Conservation (phyloP, 2,888 invertebrate genomes). For the Ennomos quercinarius region DNA sequence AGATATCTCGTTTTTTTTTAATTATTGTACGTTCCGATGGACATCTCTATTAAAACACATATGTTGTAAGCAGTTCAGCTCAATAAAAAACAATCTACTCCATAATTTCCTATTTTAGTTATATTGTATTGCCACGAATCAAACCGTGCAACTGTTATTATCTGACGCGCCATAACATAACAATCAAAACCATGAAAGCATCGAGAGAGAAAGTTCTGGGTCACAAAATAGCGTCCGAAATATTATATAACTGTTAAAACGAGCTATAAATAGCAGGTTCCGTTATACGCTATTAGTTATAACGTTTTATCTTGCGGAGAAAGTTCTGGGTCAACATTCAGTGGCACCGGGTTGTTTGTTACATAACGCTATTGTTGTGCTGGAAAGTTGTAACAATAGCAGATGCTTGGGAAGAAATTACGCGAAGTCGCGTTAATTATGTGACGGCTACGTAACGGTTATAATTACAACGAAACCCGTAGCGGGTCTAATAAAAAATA, state of each 20-base stretch:
- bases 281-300: constrained; percentile 3
- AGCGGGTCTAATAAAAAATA: too few species aligned
- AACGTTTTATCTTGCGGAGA: constrained; percentile 21
- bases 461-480: constrained; percentile 6
- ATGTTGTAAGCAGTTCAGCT: too few species aligned
- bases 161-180: background rate
- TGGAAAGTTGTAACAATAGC: constrained; percentile 31
- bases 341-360: constrained; percentile 26
- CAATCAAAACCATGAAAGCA: constrained; percentile 9
- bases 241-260: too few species aligned
- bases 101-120: background rate
- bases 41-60: too few species aligned
- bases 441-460: constrained; percentile 15
- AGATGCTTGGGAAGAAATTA: constrained; percentile 28
- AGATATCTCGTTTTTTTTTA: too few species aligned
- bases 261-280: background rate
- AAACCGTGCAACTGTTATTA: constrained; percentile 1
- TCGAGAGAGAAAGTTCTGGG: constrained; percentile 8
- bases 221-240: background rate
- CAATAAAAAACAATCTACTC: too few species aligned
- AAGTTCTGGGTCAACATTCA: constrained; percentile 44
- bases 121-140: background rate
- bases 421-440: constrained; percentile 18
- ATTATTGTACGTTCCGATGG: too few species aligned
- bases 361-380: constrained; percentile 21